Conservation (phyloP, 2,888 invertebrate species). For the Drosophila gaucha region DNA sequence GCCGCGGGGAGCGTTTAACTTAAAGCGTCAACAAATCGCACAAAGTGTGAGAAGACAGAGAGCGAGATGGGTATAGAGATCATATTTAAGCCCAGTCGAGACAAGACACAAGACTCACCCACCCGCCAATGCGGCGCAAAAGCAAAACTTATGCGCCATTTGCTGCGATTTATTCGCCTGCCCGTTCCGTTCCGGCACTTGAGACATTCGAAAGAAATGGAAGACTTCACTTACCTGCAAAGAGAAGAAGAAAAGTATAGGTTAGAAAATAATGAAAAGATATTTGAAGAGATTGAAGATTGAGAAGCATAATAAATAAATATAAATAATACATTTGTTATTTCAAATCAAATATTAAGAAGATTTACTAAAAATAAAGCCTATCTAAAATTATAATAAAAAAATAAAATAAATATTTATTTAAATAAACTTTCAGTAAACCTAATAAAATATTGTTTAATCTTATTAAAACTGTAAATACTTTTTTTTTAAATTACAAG, state of each 20-base stretch:
- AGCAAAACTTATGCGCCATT: slow-evolving; percentile 61
- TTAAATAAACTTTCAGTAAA: too few relatives aligned
- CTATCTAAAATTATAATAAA: too few relatives aligned
- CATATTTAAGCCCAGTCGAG: slow-evolving; percentile 28
- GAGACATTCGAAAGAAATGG: slow-evolving; percentile 25
- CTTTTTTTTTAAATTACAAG: neutral
- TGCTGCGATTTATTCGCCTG: slow-evolving; percentile 65
- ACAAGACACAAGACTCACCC: slow-evolving; percentile 23
- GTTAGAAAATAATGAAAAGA: slow-evolving; percentile 1
- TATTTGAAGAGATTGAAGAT: neutral
- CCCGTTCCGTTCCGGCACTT: slow-evolving; percentile 25
- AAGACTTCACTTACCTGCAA: slow-evolving; percentile 76
- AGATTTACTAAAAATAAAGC: too few relatives aligned
- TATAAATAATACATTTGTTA: neutral
- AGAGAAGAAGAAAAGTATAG: slow-evolving; percentile 30
- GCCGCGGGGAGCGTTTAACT: slow-evolving; percentile 76
- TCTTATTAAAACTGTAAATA: too few relatives aligned
- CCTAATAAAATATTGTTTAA: too few relatives aligned
- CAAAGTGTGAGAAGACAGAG: neutral
- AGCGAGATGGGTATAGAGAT: slow-evolving; percentile 17
- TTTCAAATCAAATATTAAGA: neutral
- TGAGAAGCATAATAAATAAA: neutral
- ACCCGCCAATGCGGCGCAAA: slow-evolving; percentile 18
- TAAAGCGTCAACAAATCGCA: slow-evolving; percentile 72
- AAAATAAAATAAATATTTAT: too few relatives aligned